phyloP scores from a whole-genome alignment of 2,797 vertebrate genomes.

The Chelidonichthys spinosus region DNA sequence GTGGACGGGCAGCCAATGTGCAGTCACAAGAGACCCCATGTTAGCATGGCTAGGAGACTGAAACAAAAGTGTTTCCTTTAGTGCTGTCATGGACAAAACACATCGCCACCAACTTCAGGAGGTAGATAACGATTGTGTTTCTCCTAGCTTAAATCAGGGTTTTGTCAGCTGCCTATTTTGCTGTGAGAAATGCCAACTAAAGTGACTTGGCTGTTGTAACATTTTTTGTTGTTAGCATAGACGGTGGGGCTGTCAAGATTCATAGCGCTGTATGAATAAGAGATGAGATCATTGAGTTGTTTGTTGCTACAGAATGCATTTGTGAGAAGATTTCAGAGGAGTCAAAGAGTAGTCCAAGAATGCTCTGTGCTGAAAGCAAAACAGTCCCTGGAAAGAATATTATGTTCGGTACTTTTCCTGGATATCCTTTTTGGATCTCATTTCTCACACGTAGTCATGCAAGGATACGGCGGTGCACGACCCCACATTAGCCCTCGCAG shows the following conservation, averaged over 20 bases:
- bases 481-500: conserved; percentile 3
- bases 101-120: conserved; percentile 38
- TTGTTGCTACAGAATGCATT: conserved; percentile 46
- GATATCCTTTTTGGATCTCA: conserved; percentile 39
- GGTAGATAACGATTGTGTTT: conserved; percentile 10
- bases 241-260: conserved; percentile 48
- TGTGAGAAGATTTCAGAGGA: conserved; percentile 16
- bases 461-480: background rate
- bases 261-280: conserved; percentile 57
- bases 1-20: conserved; percentile 31
- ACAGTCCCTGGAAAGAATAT: conserved; percentile 18
- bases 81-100: conserved; percentile 46
- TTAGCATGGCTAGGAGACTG: conserved; percentile 23
- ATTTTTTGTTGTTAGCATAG: conserved; percentile 27
- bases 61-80: conserved; percentile 49
- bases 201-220: conserved; percentile 31
- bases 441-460: conserved; percentile 18
- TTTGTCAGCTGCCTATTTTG: conserved; percentile 34
- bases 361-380: conserved; percentile 41
- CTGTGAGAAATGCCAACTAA: conserved; percentile 43
- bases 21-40: conserved; percentile 37
- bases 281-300: conserved; percentile 60
- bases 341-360: conserved; percentile 39
- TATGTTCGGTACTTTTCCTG: conserved; percentile 39
- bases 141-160: conserved; percentile 24